Conservation (phyloP, 2,113 vertebrate genomes). For the Willisornis vidua region DNA sequence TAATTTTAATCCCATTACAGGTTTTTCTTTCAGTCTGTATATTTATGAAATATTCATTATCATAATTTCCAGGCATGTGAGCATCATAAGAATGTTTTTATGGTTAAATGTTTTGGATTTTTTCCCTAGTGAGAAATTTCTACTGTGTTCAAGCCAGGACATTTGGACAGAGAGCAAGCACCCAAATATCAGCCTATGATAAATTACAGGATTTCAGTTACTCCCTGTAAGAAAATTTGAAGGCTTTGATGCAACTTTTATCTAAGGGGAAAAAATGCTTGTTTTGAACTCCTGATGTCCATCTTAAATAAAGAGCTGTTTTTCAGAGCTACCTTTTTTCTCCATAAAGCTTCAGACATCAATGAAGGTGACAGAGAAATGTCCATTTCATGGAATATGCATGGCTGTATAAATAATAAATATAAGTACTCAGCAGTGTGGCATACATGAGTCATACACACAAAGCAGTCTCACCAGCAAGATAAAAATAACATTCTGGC, state of each 20-base stretch:
- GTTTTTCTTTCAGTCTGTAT: background rate
- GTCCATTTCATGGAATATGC: constrained; percentile 17
- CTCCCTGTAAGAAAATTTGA: background rate
- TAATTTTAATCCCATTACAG: background rate
- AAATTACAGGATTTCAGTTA: background rate
- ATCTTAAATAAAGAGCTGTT: background rate
- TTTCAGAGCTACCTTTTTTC: background rate
- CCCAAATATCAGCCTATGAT: background rate
- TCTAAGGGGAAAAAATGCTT: background rate
- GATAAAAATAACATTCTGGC: background rate
- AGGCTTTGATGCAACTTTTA: background rate
- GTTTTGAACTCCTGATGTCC: background rate
- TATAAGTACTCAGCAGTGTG: background rate
- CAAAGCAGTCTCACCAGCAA: background rate
- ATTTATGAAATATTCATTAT: background rate
- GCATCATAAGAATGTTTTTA: background rate
- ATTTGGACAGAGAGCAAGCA: background rate
- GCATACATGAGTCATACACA: background rate
- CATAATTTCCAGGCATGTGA: background rate
- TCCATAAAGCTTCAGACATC: background rate
- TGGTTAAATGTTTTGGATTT: background rate
- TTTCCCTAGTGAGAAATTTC: background rate
- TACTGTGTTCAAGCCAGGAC: background rate
- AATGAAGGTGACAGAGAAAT: background rate
- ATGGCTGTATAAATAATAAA: constrained; percentile 51